Evolutionary conservation across 2,113 vertebrate species (phyloP).

Genomic region (Nansenia antarctica): DNA sequence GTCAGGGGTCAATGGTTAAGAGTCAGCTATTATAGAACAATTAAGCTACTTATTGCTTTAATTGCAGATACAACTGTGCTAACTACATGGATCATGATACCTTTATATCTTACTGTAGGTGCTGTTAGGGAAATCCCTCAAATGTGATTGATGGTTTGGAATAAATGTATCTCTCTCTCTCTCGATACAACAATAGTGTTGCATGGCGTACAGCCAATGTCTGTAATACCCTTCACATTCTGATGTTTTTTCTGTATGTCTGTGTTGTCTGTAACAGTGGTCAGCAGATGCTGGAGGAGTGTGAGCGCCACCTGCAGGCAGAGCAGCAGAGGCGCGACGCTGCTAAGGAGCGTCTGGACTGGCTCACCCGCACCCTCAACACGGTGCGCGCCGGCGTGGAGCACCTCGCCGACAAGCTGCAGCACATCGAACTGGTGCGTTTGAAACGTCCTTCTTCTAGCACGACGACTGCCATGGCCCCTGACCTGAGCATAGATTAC

Average conservation of each 20-base stretch:
- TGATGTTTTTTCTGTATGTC: background rate
- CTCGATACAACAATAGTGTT: too few relatives aligned
- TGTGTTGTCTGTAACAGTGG: slow-evolving; percentile 56
- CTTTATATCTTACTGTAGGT: too few relatives aligned
- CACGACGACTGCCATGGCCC: too few relatives aligned
- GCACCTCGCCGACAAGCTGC: slow-evolving; percentile 77
- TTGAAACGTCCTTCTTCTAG: too few relatives aligned
- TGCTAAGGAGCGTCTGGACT: slow-evolving; percentile 63
- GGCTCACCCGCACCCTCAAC: slow-evolving; percentile 55
- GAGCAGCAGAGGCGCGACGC: slow-evolving; percentile 64
- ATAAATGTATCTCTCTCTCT: too few relatives aligned
- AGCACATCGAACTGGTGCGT: slow-evolving; percentile 74
- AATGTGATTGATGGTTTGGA: too few relatives aligned
- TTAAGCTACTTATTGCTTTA: background rate
- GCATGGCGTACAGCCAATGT: too few relatives aligned
- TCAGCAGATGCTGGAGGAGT: slow-evolving; percentile 65
- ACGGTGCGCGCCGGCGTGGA: slow-evolving; percentile 70
- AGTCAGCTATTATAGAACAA: background rate
- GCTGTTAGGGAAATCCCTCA: too few relatives aligned
- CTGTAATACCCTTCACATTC: background rate
- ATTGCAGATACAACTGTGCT: too few relatives aligned
- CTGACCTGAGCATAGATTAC: too few relatives aligned
- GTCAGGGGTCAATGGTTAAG: background rate
- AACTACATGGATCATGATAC: too few relatives aligned
- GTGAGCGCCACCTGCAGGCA: slow-evolving; percentile 53